Evolutionary conservation across 2,797 vertebrate species (phyloP), one percentile per base, ranked within the genome.

Genomic region (Melanotaenia parkinsoni): DNA sequence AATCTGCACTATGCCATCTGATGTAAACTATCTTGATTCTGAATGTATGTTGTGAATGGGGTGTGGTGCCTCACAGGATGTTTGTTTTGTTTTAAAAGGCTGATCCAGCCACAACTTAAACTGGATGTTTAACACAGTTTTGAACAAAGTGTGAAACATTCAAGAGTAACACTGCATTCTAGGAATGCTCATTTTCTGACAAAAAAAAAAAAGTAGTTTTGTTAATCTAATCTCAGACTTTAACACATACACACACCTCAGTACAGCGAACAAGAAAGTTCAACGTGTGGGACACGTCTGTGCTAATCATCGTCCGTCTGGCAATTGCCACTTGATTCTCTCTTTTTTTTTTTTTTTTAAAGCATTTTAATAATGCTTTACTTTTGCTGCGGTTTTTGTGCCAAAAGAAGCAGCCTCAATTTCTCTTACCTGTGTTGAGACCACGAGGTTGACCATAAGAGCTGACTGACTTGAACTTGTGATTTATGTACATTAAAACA

Each of bases 131-230:
- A 65, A 79, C 62, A 74, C 33, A 1, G 78, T 70, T 54, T 54
- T 11, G 50, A 72, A 70, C 4, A 22, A 70, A 57, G 79, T 77
- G 70, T 79, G 24, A 20, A 76, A 77, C 68, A 63, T 70, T 70
- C 77, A 32, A 80, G 77, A 57, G 45, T 24, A 67, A 69, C 57
- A 14, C 77, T 92, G 88, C 85, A 91, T 91, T 91, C 90, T 80
- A 67, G 50, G 89, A 92, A 90, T 91, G 90, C 85, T 78, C 58
- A 30, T 76, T 50, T 3, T 74, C 43, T 30, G 6, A 65, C 62
- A 65, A 16, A 24, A 61, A 33, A 61, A 33, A 26, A 30, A 30
- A 30, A 30, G 30, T 70, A 40, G 35, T 61, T 60, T 16, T 38
- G 8, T 37, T 35, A 13, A 28, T 58, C 40, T 60, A 59, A 67